Base-by-base conservation (phyloP, 2,113 vertebrate genomes). In the Epinephelus lanceolatus region DNA sequence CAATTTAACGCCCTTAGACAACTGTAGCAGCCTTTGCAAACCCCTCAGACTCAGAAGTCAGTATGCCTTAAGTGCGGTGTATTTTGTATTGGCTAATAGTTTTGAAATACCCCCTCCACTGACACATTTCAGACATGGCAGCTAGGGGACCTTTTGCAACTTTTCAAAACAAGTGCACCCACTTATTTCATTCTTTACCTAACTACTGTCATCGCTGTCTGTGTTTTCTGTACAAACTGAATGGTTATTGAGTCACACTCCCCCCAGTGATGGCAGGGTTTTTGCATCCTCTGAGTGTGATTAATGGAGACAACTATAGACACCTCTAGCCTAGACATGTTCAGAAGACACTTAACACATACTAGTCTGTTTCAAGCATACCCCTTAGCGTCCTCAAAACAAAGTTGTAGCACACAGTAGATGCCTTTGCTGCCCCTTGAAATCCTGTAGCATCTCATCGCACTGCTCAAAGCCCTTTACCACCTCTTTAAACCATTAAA, bases 401-500 rank as follows among this genome's bases (percentile, higher is more conserved):
- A n/a, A 53, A 73, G 25, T 19, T 23, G 5, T 52, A 56, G 49
- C 23, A 70, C 37, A 21, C 23, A 33, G 3, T 55, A 19, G 19
- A n/a, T 45, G 17, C n/a, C 17, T n/a, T 52, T 74, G 14, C 62
- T 53, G 23, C 14, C 71, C 23, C 3, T 23, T 75, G 37, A 56
- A 37, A 59, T 59, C 19, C 52, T 23, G 56, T 40, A 51, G 25
- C n/a, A 76, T 71, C 49, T 30, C 21, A 3, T 6, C 45, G 63
- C 18, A 52, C 45, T 21, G 56, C 19, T 21, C 21, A n/a, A 30
- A 70, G 42, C 27, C 71, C 10, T 23, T 71, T 33, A 57, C 40
- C 57, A 65, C 59, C 57, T 71, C 60, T 66, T 78, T 18, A 71
- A 83, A 77, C 37, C 49, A 21, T 37, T 57, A 18, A 21, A 49